Base-by-base conservation (phyloP, 2,113 vertebrate genomes). In the Silurus glanis region DNA sequence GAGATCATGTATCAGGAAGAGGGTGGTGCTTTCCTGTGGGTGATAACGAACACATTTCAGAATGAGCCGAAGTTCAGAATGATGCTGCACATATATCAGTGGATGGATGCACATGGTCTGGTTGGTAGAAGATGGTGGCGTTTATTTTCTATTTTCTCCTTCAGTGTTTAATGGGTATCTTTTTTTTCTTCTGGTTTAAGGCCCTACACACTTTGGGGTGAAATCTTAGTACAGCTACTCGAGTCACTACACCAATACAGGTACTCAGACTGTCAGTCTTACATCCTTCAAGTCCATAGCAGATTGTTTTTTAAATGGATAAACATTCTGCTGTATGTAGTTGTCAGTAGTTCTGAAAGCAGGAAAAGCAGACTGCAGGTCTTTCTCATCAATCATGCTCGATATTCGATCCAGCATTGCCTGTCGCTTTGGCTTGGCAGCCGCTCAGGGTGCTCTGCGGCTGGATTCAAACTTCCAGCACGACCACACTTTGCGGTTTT, bases 331-430 rank as follows among this genome's bases (percentile, higher is more conserved):
- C 78, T 13, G 28, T 61, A 61, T 14, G 56, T 45, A 37, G 25
- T 59, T 59, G 37, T 14, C 76, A 59, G 25, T 80, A 21, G 28
- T 61, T 61, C 37, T 47, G 51, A 58, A 2, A 16, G 75, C 2
- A 37, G 55, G 17, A 64, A 53, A 37, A 37, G 37, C 37, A 37
- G 59, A 64, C 75, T 45, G 75, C 71, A 25, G 25, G 58, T 64
- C 25, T 75, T 55, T 16, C 80, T 85, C 88, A 89, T 89, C 88
- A 61, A 56, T 89, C 85, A 87, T 71, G 23, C 53, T 45, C 61
- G 28, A 81, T 76, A 76, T 82, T 64, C 55, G 83, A 82, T 87
- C 82, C 13, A 74, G 17, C 16, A 23, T 64, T 81, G 51, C 85
- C 71, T 67, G 16, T 56, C 7, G 51, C 51, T 56, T 66, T 66